Evolutionary conservation across 1,140 invertebrate genomes (phyloP).

Genomic region (Onthophagus taurus): DNA sequence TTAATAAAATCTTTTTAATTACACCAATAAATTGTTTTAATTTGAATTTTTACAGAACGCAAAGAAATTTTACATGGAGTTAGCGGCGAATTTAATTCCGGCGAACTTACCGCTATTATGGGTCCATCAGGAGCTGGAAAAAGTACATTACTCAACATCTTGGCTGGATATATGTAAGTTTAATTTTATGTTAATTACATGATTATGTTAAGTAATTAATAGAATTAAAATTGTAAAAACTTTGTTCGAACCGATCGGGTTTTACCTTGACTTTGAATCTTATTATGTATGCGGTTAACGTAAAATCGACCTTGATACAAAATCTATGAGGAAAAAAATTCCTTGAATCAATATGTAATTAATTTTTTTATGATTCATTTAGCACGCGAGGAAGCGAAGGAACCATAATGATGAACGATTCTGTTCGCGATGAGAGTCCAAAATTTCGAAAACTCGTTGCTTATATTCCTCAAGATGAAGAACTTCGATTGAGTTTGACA

Average conservation of each 20-base stretch:
- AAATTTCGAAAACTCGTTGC: constrained; percentile 76
- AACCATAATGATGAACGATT: constrained; percentile 42
- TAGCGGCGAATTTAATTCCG: constrained; percentile 59
- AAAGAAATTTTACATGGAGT: constrained; percentile 54
- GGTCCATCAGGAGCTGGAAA: constrained; percentile 78
- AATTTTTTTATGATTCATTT: constrained; percentile 14
- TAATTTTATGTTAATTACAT: background rate
- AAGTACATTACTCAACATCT: constrained; percentile 62
- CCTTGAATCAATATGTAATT: constrained; percentile 1
- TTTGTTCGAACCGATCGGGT: background rate
- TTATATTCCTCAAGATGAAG: constrained; percentile 88
- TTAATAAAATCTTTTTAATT: background rate
- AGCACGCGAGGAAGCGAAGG: constrained; percentile 46
- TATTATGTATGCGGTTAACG: background rate
- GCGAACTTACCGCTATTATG: constrained; percentile 75
- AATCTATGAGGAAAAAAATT: background rate
- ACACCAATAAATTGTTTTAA: background rate
- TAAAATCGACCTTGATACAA: background rate
- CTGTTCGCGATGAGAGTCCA: constrained; percentile 41
- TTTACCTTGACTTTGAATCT: background rate
- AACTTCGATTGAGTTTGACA: constrained; percentile 70
- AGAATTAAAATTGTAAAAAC: background rate
- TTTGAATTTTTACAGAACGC: constrained; percentile 26
- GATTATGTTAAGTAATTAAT: background rate
- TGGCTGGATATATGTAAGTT: constrained; percentile 59